Evolutionary conservation across 2,113 vertebrate genomes (phyloP), one percentile per base, ranked within the genome.

Genomic region (Maccullochella peelii): DNA sequence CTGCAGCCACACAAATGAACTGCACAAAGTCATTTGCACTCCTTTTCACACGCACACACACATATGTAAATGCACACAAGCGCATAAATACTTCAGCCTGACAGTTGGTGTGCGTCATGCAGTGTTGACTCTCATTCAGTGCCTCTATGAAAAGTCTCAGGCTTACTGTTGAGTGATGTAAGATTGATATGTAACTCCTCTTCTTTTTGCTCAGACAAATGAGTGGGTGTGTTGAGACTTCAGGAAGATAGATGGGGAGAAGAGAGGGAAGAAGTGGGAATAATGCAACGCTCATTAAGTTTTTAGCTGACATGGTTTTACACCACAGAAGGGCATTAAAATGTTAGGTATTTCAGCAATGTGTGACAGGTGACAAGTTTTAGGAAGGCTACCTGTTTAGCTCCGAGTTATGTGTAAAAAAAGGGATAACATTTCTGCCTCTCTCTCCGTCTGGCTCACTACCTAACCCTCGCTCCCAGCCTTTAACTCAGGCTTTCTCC

Each of bases 121-220:
- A 57, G 55, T 42, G 84, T 65, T 73, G 62, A 79, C 91, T 91
- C 90, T 94, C 92, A 87, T 93, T 94, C 91, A 87, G 84, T 77
- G 88, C 79, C 74, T 82, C 87, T 80, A 84, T 90, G 90, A 89
- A 92, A 92, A 89, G 92, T 95, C 89, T 85, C 83, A 1, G 90
- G 76, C 91, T 91, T 90, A 87, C 83, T 87, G 90, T 14, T 91
- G 94, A 92, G 85, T 94, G 94, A 95, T 93, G 93, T 90, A 92
- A 95, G 92, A 88, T 89, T 93, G 91, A 93, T 89, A 63, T 90
- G 91, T 36, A 91, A 90, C 90, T 94, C 93, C 89, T 95, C 91
- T 90, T 77, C 88, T 73, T 76, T 91, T 77, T 88, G 83, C 86
- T 90, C 88, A 90, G 88, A 94, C 91, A 94, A 93, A 90, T 2